These are phyloP conservation scores for Pan troglodytes DNA, from an alignment of 2,113 vertebrate genomes.

Conservation along the genomic window NHGRI_mPanTro3-v2.1_pri NC_072413.2:67648501-67649000, in stretches of 20 bases:
- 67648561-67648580: constrained; percentile 5
- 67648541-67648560: not conserved
- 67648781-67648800: constrained; percentile 13
- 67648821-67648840: constrained; percentile 14
- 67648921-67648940: not conserved
- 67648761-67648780: not conserved
- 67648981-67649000: constrained; percentile 19
- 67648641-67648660: not conserved
- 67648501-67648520: too few relatives aligned
- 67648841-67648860: not conserved
- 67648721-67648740: constrained; percentile 40
- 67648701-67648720: not conserved
- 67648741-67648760: not conserved
- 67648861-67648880: not conserved
- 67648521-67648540: not conserved
- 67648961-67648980: not conserved
- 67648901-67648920: not conserved
- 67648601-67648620: not conserved
- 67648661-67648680: not conserved
- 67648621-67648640: constrained; percentile 15
- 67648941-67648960: not conserved
- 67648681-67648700: constrained; percentile 42
- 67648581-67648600: not conserved
- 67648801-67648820: constrained; percentile 26
- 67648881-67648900: constrained; percentile 10